phyloP scores from a whole-genome alignment of 2,888 invertebrate genomes.

The Augochlorella aurata region DNA sequence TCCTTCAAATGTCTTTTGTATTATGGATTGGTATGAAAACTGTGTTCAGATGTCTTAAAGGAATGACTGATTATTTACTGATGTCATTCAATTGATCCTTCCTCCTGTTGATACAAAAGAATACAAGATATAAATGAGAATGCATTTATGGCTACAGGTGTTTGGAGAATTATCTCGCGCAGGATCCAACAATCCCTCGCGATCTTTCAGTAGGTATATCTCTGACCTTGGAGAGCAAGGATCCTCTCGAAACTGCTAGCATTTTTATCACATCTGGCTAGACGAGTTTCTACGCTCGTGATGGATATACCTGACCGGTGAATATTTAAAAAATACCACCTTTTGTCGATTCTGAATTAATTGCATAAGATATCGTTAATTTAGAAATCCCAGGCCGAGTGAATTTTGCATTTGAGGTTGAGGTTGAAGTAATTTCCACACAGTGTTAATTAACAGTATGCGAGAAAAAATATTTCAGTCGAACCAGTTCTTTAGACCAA shows the following conservation, averaged over 20 bases:
- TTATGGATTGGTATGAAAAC: not conserved
- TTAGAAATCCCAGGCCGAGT: not conserved
- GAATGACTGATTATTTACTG: not conserved
- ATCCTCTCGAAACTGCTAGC: constrained; percentile 16
- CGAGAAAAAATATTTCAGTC: not conserved
- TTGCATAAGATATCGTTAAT: constrained; percentile 2
- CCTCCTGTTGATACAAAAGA: not conserved
- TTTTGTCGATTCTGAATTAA: constrained; percentile 17
- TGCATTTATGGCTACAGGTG: not conserved
- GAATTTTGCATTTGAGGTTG: constrained; percentile 1
- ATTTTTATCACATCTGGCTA: constrained; percentile 21
- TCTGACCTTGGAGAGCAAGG: constrained; percentile 39
- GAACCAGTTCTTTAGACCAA: not conserved
- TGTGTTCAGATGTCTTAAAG: not conserved
- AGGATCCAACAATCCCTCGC: not conserved
- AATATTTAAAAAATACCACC: not conserved
- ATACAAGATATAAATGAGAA: not conserved
- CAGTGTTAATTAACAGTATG: not conserved
- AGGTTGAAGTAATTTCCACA: not conserved
- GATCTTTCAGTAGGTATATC: not conserved
- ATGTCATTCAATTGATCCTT: not conserved
- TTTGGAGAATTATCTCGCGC: not conserved
- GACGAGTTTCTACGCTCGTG: not conserved
- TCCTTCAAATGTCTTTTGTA: not conserved
- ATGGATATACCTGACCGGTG: not conserved